Percentiles rank a stretch among this genome's conserved stretches.
phyloP scores from a whole-genome alignment of 1,140 invertebrate genomes.

The Trachymyrmex septentrionalis region DNA sequence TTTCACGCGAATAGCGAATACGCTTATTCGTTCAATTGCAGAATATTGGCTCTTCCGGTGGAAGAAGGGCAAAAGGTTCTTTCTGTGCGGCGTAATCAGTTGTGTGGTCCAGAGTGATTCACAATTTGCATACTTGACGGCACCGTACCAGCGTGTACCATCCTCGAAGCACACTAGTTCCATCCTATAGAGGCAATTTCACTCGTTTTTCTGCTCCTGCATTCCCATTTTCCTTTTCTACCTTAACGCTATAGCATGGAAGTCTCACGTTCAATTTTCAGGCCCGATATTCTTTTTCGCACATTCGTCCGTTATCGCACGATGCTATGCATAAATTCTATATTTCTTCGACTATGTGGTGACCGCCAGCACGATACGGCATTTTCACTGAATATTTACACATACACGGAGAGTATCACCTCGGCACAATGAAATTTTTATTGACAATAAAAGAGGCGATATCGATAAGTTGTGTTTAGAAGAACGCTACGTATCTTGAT shows the following conservation, averaged over 20 bases:
- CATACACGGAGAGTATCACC: background rate
- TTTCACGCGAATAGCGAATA: slow-evolving; percentile 5
- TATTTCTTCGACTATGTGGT: background rate
- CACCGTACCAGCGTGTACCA: slow-evolving; percentile 7
- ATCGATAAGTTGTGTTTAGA: background rate
- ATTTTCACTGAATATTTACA: background rate
- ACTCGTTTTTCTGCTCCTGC: background rate
- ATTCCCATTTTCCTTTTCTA: background rate
- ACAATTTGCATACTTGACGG: slow-evolving; percentile 48
- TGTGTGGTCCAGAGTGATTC: slow-evolving; percentile 17
- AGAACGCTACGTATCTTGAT: background rate
- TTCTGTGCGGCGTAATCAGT: background rate
- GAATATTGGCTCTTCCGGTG: slow-evolving; percentile 21
- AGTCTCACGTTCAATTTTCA: slow-evolving; percentile 15
- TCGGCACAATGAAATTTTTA: slow-evolving; percentile 14
- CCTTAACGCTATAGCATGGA: background rate
- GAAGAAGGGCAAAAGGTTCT: slow-evolving; percentile 10
- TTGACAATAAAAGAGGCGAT: background rate
- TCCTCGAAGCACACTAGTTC: background rate
- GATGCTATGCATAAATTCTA: background rate
- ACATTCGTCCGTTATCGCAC: background rate
- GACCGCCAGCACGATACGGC: background rate
- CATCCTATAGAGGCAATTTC: slow-evolving; percentile 16
- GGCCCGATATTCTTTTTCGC: background rate
- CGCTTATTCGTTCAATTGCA: slow-evolving; percentile 36